phyloP scores from a whole-genome alignment of 2,113 vertebrate species.

The Cyprinodon brontotheroides region DNA sequence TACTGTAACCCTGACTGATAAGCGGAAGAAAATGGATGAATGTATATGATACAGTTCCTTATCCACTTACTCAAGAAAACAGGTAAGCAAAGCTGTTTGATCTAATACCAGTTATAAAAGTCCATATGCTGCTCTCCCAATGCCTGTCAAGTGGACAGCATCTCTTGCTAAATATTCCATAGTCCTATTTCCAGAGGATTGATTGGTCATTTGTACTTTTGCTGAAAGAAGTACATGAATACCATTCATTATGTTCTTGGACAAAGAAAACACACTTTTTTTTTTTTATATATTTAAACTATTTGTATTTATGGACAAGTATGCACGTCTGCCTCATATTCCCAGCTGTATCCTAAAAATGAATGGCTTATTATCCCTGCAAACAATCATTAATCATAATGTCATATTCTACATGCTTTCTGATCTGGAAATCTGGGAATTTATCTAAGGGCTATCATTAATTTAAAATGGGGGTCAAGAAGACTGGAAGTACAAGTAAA shows the following conservation, averaged over 20 bases:
- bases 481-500: constrained; percentile 36
- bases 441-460: constrained; percentile 1
- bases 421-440: constrained; percentile 5
- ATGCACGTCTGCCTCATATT: constrained; percentile 1
- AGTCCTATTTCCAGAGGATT: too few relatives aligned
- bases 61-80: too few relatives aligned
- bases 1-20: too few relatives aligned
- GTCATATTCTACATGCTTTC: constrained; percentile 10
- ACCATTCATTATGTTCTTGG: neutral
- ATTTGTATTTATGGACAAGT: neutral
- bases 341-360: neutral
- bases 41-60: too few relatives aligned
- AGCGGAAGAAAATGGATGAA: too few relatives aligned
- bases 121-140: too few relatives aligned
- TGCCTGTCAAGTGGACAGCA: too few relatives aligned
- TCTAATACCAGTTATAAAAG: too few relatives aligned
- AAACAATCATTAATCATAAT: constrained; percentile 33
- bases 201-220: neutral
- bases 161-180: too few relatives aligned
- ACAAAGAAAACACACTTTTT: neutral
- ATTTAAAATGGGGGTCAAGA: constrained; percentile 20
- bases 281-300: neutral
- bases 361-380: neutral
- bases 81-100: too few relatives aligned
- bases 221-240: neutral